Evolutionary conservation across 1,140 invertebrate genomes (phyloP).

Genomic region (Pseudachorutes palmiensis): DNA sequence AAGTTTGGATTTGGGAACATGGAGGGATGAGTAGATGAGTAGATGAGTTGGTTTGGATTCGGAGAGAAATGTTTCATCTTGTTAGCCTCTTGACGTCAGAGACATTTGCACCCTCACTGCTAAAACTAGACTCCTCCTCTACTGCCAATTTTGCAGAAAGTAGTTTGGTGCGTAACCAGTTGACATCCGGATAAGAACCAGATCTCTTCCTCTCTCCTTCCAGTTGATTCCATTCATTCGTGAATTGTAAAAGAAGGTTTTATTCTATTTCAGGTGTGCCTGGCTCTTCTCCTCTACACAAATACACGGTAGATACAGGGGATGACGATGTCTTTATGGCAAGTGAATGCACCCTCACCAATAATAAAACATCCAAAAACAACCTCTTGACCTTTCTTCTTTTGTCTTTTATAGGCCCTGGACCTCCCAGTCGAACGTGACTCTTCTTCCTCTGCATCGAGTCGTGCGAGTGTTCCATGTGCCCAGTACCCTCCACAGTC

Average conservation of each 20-base stretch:
- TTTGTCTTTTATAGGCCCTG: slow-evolving; percentile 52
- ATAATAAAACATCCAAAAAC: slow-evolving; percentile 29
- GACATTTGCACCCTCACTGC: no score
- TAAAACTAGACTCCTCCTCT: no score
- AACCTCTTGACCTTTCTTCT: slow-evolving; percentile 27
- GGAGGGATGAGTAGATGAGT: no score
- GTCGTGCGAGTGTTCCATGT: slow-evolving; percentile 46
- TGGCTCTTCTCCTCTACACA: slow-evolving; percentile 47
- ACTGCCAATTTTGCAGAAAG: no score
- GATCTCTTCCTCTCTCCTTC: no score
- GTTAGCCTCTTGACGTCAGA: no score
- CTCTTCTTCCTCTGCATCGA: slow-evolving; percentile 57
- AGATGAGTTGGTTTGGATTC: no score
- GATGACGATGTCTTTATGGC: slow-evolving; percentile 82
- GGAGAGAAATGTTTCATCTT: no score
- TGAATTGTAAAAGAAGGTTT: slow-evolving; percentile 14
- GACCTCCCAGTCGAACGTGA: slow-evolving; percentile 68
- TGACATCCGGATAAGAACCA: no score
- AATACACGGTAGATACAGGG: slow-evolving; percentile 57
- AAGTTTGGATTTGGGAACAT: no score
- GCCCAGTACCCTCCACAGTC: slow-evolving; percentile 40
- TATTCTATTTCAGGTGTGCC: slow-evolving; percentile 40
- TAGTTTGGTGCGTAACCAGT: no score
- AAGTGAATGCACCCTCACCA: slow-evolving; percentile 40
- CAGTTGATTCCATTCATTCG: no score